A percentile compares a stretch with the other conserved stretches of the same genome.
phyloP scores from a whole-genome alignment of 2,797 vertebrate genomes.

The Falco columbarius region DNA sequence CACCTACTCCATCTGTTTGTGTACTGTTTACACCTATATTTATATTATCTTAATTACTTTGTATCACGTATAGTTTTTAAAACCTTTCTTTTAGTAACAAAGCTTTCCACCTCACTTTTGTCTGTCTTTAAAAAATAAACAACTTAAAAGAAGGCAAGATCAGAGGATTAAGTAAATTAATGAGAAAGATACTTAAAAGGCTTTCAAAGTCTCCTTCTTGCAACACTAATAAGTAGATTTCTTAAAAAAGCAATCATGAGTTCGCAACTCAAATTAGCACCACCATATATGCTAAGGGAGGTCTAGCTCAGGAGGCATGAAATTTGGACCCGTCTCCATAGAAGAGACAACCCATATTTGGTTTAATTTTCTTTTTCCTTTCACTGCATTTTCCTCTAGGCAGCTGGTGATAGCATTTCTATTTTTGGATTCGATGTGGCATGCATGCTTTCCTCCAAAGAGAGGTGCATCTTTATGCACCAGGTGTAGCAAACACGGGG shows the following conservation, averaged over 20 bases:
- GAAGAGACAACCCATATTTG: not conserved
- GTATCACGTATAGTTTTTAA: constrained; percentile 46
- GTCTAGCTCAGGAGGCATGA: not conserved
- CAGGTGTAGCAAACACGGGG: not conserved
- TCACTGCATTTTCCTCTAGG: not conserved
- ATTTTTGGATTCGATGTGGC: not conserved
- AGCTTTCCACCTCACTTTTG: constrained; percentile 58
- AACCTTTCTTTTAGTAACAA: constrained; percentile 62
- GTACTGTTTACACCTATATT: not conserved
- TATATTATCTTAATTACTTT: constrained; percentile 62
- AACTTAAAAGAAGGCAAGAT: constrained; percentile 71
- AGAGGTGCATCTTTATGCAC: not conserved
- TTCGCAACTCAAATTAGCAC: constrained; percentile 58
- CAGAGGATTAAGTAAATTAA: constrained; percentile 74
- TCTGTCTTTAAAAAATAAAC: constrained; percentile 67
- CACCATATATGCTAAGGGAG: not conserved
- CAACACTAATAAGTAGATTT: constrained; percentile 45
- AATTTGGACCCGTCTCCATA: not conserved
- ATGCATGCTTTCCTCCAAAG: not conserved
- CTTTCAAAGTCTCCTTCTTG: constrained; percentile 60
- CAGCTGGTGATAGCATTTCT: not conserved
- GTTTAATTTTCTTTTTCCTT: not conserved
- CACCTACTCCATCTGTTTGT: not conserved
- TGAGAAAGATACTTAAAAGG: constrained; percentile 71
- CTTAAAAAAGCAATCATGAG: constrained; percentile 44